A percentile compares a stretch with the other conserved stretches of the same genome.
phyloP scores from a whole-genome alignment of 2,888 invertebrate species.

The Microplitis deprimator region DNA sequence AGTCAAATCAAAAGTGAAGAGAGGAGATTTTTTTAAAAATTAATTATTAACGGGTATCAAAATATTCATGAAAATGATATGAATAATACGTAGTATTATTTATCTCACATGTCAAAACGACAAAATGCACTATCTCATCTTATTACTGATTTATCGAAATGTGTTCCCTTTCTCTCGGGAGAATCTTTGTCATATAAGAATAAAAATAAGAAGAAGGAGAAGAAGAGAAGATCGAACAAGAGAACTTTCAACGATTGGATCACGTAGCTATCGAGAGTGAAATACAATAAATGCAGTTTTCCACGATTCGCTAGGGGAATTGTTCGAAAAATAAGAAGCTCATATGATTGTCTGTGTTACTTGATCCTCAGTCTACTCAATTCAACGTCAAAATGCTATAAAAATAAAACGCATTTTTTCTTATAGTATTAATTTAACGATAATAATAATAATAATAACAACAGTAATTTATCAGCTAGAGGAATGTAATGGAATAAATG shows the following conservation, averaged over 20 bases:
- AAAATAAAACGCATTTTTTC: constrained; percentile 2
- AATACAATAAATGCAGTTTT: constrained; percentile 28
- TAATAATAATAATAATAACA: constrained; percentile 2
- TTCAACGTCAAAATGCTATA: constrained; percentile 12
- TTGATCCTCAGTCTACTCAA: constrained; percentile 21
- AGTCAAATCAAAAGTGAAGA: too few relatives aligned
- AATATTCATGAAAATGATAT: background rate
- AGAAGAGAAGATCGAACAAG: background rate
- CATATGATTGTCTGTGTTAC: constrained; percentile 16
- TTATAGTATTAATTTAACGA: background rate
- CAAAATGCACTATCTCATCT: constrained; percentile 19
- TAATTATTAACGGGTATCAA: too few relatives aligned
- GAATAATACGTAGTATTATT: background rate
- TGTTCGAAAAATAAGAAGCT: constrained; percentile 4
- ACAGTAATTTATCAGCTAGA: constrained; percentile 4
- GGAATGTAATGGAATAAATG: background rate
- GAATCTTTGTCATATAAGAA: constrained; percentile 29
- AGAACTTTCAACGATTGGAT: constrained; percentile 36
- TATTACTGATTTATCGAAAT: constrained; percentile 31
- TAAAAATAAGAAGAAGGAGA: background rate
- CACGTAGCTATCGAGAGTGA: constrained; percentile 31
- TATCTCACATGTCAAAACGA: constrained; percentile 20
- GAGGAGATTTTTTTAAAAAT: too few relatives aligned
- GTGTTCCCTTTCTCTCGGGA: constrained; percentile 11
- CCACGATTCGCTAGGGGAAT: constrained; percentile 15